phyloP scores from a whole-genome alignment of 1,140 invertebrate genomes.

The Cydia splendana region DNA sequence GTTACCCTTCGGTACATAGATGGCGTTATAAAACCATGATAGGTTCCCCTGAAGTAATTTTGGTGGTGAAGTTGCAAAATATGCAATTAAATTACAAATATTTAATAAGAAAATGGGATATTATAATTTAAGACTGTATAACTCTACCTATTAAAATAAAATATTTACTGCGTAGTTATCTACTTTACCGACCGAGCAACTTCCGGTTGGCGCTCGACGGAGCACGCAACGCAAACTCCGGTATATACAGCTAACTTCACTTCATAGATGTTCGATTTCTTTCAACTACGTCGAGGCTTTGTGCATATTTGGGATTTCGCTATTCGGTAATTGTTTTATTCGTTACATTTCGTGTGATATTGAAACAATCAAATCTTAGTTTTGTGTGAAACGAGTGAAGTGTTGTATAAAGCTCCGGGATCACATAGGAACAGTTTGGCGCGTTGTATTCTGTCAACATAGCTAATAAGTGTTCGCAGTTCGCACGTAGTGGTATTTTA shows the following conservation, averaged over 20 bases:
- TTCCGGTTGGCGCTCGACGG: slow-evolving; percentile 73
- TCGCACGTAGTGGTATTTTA: slow-evolving; percentile 61
- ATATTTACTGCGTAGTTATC: slow-evolving; percentile 63
- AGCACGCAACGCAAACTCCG: slow-evolving; percentile 71
- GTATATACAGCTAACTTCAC: slow-evolving; percentile 67
- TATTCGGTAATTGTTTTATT: slow-evolving; percentile 77
- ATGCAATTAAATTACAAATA: neutral
- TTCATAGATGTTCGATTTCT: slow-evolving; percentile 77
- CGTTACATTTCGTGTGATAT: slow-evolving; percentile 51
- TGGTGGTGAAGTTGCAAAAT: neutral
- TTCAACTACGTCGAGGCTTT: slow-evolving; percentile 75
- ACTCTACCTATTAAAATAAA: neutral
- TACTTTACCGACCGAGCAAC: slow-evolving; percentile 67
- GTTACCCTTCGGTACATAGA: neutral
- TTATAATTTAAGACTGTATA: neutral
- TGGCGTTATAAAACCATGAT: neutral
- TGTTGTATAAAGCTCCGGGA: slow-evolving; percentile 42
- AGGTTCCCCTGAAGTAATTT: neutral
- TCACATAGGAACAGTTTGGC: slow-evolving; percentile 59
- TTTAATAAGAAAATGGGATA: slow-evolving; percentile 58
- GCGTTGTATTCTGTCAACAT: slow-evolving; percentile 76
- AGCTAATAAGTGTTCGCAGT: slow-evolving; percentile 61
- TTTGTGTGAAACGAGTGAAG: slow-evolving; percentile 50
- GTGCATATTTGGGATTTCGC: slow-evolving; percentile 69
- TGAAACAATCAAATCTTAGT: slow-evolving; percentile 44